Base-by-base conservation (phyloP, 2,113 vertebrate genomes). In the Crotophaga sulcirostris region DNA sequence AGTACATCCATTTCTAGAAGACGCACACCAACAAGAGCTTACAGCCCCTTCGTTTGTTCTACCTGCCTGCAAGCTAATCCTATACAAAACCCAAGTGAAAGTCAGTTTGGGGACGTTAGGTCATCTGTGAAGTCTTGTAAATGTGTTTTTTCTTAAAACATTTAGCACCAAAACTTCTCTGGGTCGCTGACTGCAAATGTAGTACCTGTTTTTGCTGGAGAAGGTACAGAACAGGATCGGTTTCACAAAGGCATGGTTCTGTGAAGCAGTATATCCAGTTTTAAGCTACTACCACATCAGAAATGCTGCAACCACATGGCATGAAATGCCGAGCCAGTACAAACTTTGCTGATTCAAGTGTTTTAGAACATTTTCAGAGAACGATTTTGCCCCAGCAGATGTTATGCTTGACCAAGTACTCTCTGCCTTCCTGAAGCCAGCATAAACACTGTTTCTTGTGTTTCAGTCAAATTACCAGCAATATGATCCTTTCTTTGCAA, bases 371-470 rank as follows among this genome's bases (percentile, higher is more conserved):
- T 89, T 94, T 89, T 72, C 54, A 72, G 40, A 79, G 52, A 75
- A 76, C 42, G 75, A 47, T 87, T 84, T 74, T 94, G 72, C 86
- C 73, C 72, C 47, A 52, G 76, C 52, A 93, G 80, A 74, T 92
- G 92, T 92, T 81, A 67, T 81, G 89, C 95, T 81, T 87, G 76
- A 96, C 86, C 93, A 92, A 91, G 84, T 96, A 94, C 47, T 28
- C 38, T 77, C 83, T 93, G 86, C 86, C 55, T 56, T 86, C 86
- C 58, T 28, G 38, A 89, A 93, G 89, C 94, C 95, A 97, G 91
- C 47, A 87, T 44, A 92, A 97, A 92, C 89, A 92, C 26, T 1
- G 11, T 79, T 79, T 55, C 88, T 88, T 69, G 55, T 58, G 25
- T 77, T 92, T 73, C 78, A 77, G 90, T 88, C 94, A 93, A 89